These are phyloP conservation scores for Eremobia ochroleuca DNA, from an alignment of 2,888 invertebrate species.

Conservation along the genomic window DNA sequence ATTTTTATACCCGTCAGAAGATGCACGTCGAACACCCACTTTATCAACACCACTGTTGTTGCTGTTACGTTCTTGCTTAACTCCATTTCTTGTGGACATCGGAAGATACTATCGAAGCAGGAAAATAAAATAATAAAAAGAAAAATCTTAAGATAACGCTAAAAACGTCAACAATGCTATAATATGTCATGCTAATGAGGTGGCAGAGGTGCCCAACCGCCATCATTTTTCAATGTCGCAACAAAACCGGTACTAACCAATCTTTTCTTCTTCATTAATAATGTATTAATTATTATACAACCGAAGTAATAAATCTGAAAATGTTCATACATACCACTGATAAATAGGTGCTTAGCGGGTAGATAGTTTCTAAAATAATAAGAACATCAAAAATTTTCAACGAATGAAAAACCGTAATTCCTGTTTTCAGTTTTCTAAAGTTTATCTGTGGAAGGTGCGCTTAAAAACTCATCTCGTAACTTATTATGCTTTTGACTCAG, in stretches of 20 bases:
- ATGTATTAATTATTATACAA: neutral
- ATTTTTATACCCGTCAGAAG: constrained; percentile 58
- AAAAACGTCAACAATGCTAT: constrained; percentile 78
- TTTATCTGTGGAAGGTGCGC: constrained; percentile 28
- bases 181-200: constrained; percentile 68
- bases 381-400: neutral
- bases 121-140: constrained; percentile 77
- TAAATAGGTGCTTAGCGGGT: too few relatives aligned
- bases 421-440: too few relatives aligned
- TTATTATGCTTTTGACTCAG: too few relatives aligned
- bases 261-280: neutral
- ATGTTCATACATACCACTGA: neutral
- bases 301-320: neutral
- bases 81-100: constrained; percentile 80
- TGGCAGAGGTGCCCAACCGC: constrained; percentile 50
- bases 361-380: neutral
- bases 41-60: constrained; percentile 50
- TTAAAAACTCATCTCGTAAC: neutral
- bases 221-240: constrained; percentile 41
- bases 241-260: constrained; percentile 37
- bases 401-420: constrained; percentile 8
- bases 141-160: constrained; percentile 70
- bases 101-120: constrained; percentile 65
- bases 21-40: constrained; percentile 47
- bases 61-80: constrained; percentile 55